Percentiles rank a stretch among this genome's conserved stretches.
Evolutionary conservation across 2,113 vertebrate species (phyloP).

Genomic region (Rhinopithecus roxellana): DNA sequence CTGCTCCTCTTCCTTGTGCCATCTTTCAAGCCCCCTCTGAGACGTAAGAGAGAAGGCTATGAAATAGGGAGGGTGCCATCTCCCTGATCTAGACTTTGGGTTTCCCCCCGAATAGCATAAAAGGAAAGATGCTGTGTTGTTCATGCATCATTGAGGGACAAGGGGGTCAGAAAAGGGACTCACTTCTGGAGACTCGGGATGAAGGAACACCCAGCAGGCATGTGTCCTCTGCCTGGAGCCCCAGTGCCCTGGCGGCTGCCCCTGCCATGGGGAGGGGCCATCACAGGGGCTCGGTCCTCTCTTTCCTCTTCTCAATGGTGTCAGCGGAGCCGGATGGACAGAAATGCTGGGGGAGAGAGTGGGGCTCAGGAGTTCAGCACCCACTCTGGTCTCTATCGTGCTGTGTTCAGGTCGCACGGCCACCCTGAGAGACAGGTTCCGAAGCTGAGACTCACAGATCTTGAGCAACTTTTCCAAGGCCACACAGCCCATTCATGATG

Average conservation of each 20-base stretch:
- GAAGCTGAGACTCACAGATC: not conserved
- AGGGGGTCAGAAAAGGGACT: not conserved
- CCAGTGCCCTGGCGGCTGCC: rapidly evolving
- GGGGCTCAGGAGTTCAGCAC: not conserved
- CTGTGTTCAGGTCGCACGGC: not conserved
- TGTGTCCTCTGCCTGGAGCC: no score
- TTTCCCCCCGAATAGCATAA: not conserved
- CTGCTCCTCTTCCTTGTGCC: not conserved
- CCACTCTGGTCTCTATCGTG: not conserved
- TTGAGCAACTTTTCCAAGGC: not conserved
- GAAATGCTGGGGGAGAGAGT: rapidly evolving
- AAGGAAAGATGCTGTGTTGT: not conserved
- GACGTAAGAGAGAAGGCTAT: not conserved
- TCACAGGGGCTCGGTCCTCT: rapidly evolving
- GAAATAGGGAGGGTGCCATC: no score
- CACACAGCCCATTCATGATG: rapidly evolving
- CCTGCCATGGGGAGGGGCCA: not conserved
- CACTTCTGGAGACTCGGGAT: not conserved
- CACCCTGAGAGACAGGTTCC: not conserved
- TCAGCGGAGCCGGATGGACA: not conserved
- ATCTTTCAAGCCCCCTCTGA: not conserved
- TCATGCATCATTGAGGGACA: no score
- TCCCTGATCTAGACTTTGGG: not conserved
- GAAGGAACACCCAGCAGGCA: not conserved
- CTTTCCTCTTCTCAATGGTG: not conserved